phyloP scores from a whole-genome alignment of 2,888 invertebrate genomes.

The Elaeidobius kamerunicus region DNA sequence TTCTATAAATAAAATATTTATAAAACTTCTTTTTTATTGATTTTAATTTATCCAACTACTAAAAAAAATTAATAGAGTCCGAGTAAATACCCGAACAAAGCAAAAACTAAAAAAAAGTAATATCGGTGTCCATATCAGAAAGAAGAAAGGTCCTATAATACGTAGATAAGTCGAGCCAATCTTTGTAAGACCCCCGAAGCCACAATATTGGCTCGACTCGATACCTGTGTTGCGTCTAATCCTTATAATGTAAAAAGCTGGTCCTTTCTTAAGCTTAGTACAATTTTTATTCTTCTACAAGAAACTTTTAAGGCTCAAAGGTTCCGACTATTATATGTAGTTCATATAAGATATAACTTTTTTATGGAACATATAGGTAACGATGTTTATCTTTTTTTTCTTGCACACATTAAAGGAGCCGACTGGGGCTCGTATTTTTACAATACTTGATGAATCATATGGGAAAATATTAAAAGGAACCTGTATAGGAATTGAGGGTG shows the following conservation, averaged over 20 bases:
- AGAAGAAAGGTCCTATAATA: constrained; percentile 44
- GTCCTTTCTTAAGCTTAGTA: constrained; percentile 47
- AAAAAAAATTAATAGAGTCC: constrained; percentile 11
- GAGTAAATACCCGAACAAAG: constrained; percentile 7
- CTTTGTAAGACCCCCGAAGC: constrained; percentile 47
- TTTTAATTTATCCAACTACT: no score
- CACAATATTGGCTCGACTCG: constrained; percentile 45
- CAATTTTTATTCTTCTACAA: constrained; percentile 47
- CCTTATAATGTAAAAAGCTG: constrained; percentile 50
- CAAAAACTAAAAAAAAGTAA: constrained; percentile 33
- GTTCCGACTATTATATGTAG: constrained; percentile 44
- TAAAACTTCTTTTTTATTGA: no score
- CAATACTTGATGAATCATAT: background rate
- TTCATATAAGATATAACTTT: constrained; percentile 40
- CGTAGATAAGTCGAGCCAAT: constrained; percentile 48
- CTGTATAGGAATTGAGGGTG: no score
- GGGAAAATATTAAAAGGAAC: background rate
- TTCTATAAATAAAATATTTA: no score
- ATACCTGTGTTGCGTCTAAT: constrained; percentile 48
- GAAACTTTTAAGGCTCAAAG: constrained; percentile 47
- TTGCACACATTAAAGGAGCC: constrained; percentile 25
- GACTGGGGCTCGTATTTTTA: constrained; percentile 15
- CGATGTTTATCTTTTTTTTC: constrained; percentile 30
- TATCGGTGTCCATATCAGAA: constrained; percentile 37
- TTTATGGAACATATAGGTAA: constrained; percentile 25